Base-by-base conservation (phyloP, 2,797 vertebrate genomes). In the Melanotaenia boesemani region DNA sequence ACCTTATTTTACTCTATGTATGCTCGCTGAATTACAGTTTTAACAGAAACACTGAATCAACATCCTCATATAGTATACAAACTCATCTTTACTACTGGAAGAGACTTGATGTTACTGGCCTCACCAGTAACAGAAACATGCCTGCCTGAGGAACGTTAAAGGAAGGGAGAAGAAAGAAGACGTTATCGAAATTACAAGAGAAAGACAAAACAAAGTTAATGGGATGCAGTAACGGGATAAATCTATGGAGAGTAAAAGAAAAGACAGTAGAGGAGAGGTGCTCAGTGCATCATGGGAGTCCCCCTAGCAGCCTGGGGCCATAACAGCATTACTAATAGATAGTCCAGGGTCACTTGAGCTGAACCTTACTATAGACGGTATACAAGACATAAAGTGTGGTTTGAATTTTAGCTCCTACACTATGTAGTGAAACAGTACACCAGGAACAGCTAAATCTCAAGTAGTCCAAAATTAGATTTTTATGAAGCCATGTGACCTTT, bases 161-260 rank as follows among this genome's bases (percentile, higher is more conserved):
- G 9, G 34, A 56, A 56, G 50, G 13, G 16, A 67, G 18, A 39
- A 28, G 36, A 26, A 30, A 36, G 15, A n/a, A 13, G 8, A 58
- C 57, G 56, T 41, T 11, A 10, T 3, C 20, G 4, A 67, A 28
- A 67, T 56, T 20, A 67, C 11, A 67, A 15, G 24, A 56, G 34
- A 67, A 36, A 66, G 28, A 55, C 34, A 18, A 15, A 20, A 11
- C 36, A 44, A 28, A 39, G 63, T 18, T 66, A 41, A 56, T 56
- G 36, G 24, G 37, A 56, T 55, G 36, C 52, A 67, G 30, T 28
- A 41, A 67, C 26, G 18, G 12, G 11, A 41, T 20, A 6, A 20
- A 32, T 41, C 58, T 34, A 37, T 22, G 58, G 32, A 60, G 58
- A 60, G 58, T 67, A 57, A 44, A 67, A 44, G 28, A 34, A 18